A percentile compares a stretch with the other conserved stretches of the same genome.
phyloP scores from a whole-genome alignment of 2,888 invertebrate species.

The Eucera pruinosa region DNA sequence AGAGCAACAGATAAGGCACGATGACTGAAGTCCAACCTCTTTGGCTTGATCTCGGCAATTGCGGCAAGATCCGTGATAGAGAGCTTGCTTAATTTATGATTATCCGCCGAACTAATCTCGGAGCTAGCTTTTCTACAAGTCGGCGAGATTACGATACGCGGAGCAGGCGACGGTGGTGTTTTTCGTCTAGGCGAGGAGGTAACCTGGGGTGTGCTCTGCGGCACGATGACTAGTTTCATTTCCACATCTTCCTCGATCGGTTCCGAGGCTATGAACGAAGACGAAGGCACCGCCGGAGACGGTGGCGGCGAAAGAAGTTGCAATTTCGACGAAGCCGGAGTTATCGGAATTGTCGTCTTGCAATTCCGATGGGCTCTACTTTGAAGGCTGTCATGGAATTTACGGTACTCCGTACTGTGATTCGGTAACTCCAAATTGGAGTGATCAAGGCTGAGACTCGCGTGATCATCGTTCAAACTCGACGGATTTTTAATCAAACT shows the following conservation, averaged over 20 bases:
- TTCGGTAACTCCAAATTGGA: constrained; percentile 18
- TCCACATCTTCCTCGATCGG: constrained; percentile 73
- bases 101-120: constrained; percentile 64
- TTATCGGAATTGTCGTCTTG: constrained; percentile 68
- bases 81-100: constrained; percentile 70
- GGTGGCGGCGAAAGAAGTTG: constrained; percentile 73
- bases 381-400: constrained; percentile 24
- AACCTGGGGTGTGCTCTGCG: constrained; percentile 74
- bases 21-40: constrained; percentile 78
- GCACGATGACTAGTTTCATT: constrained; percentile 75
- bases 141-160: constrained; percentile 66
- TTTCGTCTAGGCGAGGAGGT: constrained; percentile 36
- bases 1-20: constrained; percentile 60
- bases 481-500: constrained; percentile 35
- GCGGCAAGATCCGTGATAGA: constrained; percentile 67
- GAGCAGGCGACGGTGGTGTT: constrained; percentile 45
- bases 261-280: constrained; percentile 72
- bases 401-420: constrained; percentile 21
- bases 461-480: constrained; percentile 17
- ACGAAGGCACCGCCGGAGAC: constrained; percentile 74
- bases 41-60: constrained; percentile 75
- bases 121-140: constrained; percentile 67
- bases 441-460: constrained; percentile 28
- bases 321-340: constrained; percentile 68
- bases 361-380: constrained; percentile 43